Conservation (phyloP, 2,113 vertebrate genomes). For the Pomatostomus ruficeps region DNA sequence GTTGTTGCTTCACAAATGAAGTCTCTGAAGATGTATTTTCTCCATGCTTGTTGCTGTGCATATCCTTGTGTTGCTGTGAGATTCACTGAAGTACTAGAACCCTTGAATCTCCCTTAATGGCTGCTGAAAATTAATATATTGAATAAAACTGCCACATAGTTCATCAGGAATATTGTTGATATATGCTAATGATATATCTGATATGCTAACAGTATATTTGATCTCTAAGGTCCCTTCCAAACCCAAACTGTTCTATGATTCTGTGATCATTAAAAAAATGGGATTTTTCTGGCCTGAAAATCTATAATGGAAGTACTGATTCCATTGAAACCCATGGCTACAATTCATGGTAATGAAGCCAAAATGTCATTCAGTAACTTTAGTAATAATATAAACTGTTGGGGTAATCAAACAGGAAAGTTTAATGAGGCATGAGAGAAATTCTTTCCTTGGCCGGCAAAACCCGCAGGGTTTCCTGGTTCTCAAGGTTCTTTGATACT, state of each 20-base stretch:
- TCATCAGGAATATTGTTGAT: background rate
- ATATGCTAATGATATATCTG: background rate
- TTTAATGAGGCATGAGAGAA: background rate
- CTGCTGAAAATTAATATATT: background rate
- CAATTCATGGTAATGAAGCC: background rate
- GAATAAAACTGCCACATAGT: background rate
- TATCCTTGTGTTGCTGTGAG: background rate
- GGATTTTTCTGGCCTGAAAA: background rate
- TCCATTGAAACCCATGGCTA: background rate
- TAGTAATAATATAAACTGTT: background rate
- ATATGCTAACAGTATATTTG: background rate
- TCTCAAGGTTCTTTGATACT: background rate
- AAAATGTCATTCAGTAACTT: background rate
- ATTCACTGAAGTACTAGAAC: background rate
- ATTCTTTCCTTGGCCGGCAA: background rate
- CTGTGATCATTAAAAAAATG: background rate
- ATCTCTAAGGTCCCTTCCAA: background rate
- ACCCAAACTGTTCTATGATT: background rate
- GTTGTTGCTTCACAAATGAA: background rate
- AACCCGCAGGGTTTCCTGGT: background rate
- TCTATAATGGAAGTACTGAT: background rate
- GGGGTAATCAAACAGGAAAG: background rate
- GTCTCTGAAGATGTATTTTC: background rate
- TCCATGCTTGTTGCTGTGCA: background rate
- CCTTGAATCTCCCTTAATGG: background rate